Evolutionary conservation across 2,888 invertebrate genomes (phyloP).

Genomic region (Drosophila stalkeri): DNA sequence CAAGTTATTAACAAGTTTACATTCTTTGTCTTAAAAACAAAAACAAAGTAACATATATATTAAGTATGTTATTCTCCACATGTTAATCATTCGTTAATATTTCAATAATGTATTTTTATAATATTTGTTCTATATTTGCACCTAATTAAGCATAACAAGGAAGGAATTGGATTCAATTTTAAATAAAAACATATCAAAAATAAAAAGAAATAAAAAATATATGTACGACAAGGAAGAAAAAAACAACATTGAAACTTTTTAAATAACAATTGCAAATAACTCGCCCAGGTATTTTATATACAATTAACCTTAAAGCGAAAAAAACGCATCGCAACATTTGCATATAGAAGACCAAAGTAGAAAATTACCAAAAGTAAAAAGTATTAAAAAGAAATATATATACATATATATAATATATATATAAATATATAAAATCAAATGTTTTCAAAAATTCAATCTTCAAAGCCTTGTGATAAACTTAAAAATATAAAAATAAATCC

Average conservation of each 20-base stretch:
- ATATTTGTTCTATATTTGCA: neutral
- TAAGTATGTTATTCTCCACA: neutral
- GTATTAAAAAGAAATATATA: constrained; percentile 8
- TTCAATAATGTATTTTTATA: neutral
- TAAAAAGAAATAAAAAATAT: constrained; percentile 36
- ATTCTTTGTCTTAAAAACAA: neutral
- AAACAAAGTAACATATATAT: neutral
- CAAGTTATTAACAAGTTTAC: neutral
- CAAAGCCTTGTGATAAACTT: constrained; percentile 72
- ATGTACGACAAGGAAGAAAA: neutral
- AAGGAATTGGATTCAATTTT: constrained; percentile 72
- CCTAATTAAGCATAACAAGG: neutral
- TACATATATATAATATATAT: too few species aligned
- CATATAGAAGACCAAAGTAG: constrained; percentile 46
- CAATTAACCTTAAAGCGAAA: constrained; percentile 58
- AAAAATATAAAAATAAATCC: constrained; percentile 36
- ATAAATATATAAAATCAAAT: constrained; percentile 27
- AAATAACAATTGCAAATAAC: constrained; percentile 44
- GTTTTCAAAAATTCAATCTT: constrained; percentile 47
- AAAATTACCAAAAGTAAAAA: constrained; percentile 19
- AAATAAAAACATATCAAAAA: constrained; percentile 72
- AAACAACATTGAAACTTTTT: too few species aligned
- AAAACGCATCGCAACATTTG: constrained; percentile 38
- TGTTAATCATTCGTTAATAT: neutral
- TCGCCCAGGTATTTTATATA: constrained; percentile 74